phyloP scores from a whole-genome alignment of 1,140 invertebrate genomes.

The Lucilia sericata region DNA sequence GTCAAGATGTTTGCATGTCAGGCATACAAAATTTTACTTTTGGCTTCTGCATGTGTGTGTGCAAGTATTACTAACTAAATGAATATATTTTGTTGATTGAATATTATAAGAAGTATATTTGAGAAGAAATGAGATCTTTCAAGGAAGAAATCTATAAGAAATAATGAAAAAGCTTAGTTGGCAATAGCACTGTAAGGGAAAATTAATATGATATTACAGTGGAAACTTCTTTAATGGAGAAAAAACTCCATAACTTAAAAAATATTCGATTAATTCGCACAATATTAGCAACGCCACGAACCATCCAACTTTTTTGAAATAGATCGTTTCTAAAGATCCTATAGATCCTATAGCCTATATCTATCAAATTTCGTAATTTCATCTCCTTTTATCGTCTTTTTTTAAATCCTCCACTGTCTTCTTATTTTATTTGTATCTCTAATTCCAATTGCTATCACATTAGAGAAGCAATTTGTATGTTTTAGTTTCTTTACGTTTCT shows the following conservation, averaged over 20 bases:
- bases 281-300: not conserved
- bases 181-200: not conserved
- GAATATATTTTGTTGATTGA: constrained; percentile 1
- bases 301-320: not conserved
- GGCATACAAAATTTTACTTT: not conserved
- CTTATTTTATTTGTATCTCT: not conserved
- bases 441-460: not conserved
- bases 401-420: too few species aligned
- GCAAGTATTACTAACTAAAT: not conserved
- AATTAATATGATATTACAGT: not conserved
- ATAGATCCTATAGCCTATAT: too few species aligned
- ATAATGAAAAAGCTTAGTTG: not conserved
- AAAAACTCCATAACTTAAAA: not conserved
- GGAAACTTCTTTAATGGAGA: not conserved
- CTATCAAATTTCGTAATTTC: not conserved
- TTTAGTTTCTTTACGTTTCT: not conserved
- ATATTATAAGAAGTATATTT: not conserved
- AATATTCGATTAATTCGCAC: not conserved
- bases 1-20: constrained; percentile 13
- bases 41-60: not conserved
- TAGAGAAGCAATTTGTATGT: not conserved
- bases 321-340: not conserved
- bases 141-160: not conserved
- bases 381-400: too few species aligned
- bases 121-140: not conserved